Base-by-base conservation (phyloP, 2,888 invertebrate species). In the Diarsia rubi region DNA sequence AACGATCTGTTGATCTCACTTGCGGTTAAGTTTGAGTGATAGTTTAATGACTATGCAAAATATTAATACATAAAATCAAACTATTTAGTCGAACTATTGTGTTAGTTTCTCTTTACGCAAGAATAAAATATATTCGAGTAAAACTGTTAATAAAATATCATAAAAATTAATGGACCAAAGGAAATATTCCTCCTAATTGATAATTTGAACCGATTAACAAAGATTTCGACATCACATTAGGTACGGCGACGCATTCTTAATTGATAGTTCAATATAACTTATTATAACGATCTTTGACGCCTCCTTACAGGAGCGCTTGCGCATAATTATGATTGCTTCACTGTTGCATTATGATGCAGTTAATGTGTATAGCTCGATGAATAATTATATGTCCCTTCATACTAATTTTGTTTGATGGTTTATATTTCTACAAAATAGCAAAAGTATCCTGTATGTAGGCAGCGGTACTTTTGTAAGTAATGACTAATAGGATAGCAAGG, bases 281-380 rank as follows among this genome's bases (percentile, higher is more conserved):
- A 47, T 44, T 60, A 47, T 57, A 81, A 65, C n/a, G 24, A 49
- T 81, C 52, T 59, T 19, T 54, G 27, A 45, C 14, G 37, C 65
- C 65, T 60, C 65, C 65, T 60, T 47, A 54, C n/a, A 62, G 19
- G 65, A 37, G 37, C 63, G 63, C 57, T 63, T 67, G 75, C 63
- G 44, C 37, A 59, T 44, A n/a, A n/a, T 37, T 9, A 52, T 37
- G 12, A 68, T 75, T 81, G 63, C 63, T 81, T 37, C 57, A 81
- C 4, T 27, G 47, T 14, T 78, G 74, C 67, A 73, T 81, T 67
- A 44, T 67, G 49, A 19, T 67, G 49, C 54, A 57, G n/a, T 47
- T 24, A 27, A 37, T 45, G 5, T 69, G 47, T 16, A 24, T 9
- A 5, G 37, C 19, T 42, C 19, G 5, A n/a, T 59, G 44, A 9